These are phyloP conservation scores for Ostrea denselamellosa DNA, from an alignment of 1,140 invertebrate species.

Conservation along the genomic window DNA sequence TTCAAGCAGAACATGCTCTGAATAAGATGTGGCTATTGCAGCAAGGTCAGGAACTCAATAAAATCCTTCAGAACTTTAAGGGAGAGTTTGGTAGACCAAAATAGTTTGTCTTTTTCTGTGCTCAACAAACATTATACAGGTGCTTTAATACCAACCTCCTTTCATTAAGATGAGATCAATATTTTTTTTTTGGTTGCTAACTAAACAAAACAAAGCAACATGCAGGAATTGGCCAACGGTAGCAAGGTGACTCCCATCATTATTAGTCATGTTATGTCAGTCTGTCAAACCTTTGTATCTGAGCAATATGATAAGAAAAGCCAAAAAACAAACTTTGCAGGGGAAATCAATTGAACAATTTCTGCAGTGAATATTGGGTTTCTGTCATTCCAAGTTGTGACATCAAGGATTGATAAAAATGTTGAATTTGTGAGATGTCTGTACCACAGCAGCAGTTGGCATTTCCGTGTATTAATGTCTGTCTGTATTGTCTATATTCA, in stretches of 20 bases:
- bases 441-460: no score
- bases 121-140: background rate
- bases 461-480: no score
- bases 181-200: slow-evolving; percentile 15
- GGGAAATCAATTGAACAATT: slow-evolving; percentile 24
- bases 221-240: background rate
- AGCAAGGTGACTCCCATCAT: background rate
- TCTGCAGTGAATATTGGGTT: slow-evolving; percentile 15
- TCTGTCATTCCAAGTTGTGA: background rate
- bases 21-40: no score
- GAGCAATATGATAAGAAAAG: slow-evolving; percentile 26
- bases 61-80: no score
- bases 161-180: slow-evolving; percentile 2
- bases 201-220: slow-evolving; percentile 3
- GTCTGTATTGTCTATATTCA: no score
- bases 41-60: no score
- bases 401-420: slow-evolving; percentile 2
- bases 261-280: slow-evolving; percentile 10
- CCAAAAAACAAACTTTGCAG: slow-evolving; percentile 10
- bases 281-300: slow-evolving; percentile 6
- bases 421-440: background rate
- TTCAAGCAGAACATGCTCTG: no score
- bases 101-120: background rate
- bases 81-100: no score
- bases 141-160: background rate